These are phyloP conservation scores for Neodiprion virginianus DNA, from an alignment of 1,140 invertebrate species.

Conservation along the genomic window DNA sequence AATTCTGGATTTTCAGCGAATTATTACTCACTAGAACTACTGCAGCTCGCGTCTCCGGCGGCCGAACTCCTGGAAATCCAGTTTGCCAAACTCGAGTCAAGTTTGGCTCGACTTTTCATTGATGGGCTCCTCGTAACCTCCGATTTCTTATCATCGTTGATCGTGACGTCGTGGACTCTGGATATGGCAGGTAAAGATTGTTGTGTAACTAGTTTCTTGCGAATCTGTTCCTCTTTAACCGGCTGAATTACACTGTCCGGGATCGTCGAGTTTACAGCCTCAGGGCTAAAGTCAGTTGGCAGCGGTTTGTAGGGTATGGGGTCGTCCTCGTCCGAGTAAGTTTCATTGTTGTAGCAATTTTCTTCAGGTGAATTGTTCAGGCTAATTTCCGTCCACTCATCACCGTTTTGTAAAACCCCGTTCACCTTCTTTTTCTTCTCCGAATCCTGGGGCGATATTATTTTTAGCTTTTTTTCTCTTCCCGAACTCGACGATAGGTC, in stretches of 20 bases:
- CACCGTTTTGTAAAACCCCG: slow-evolving; percentile 40
- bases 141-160: slow-evolving; percentile 49
- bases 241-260: slow-evolving; percentile 19
- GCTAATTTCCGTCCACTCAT: slow-evolving; percentile 64
- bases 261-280: slow-evolving; percentile 24
- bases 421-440: slow-evolving; percentile 23
- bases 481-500: slow-evolving; percentile 41
- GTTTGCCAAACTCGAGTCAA: slow-evolving; percentile 52
- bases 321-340: slow-evolving; percentile 56
- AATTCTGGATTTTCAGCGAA: background rate
- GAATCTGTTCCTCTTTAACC: slow-evolving; percentile 9
- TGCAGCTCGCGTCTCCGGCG: slow-evolving; percentile 46
- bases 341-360: slow-evolving; percentile 49
- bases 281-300: slow-evolving; percentile 51
- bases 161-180: slow-evolving; percentile 45
- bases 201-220: slow-evolving; percentile 48
- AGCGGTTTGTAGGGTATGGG: slow-evolving; percentile 57
- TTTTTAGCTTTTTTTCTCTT: slow-evolving; percentile 39
- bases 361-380: slow-evolving; percentile 59
- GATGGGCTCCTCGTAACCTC: slow-evolving; percentile 55
- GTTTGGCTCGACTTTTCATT: slow-evolving; percentile 50
- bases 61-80: slow-evolving; percentile 60
- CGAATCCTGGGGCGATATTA: slow-evolving; percentile 34
- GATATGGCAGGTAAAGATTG: slow-evolving; percentile 53
- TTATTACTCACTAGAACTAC: slow-evolving; percentile 46